Evolutionary conservation across 1,140 invertebrate genomes (phyloP).

Genomic region (Zophobas atratus): DNA sequence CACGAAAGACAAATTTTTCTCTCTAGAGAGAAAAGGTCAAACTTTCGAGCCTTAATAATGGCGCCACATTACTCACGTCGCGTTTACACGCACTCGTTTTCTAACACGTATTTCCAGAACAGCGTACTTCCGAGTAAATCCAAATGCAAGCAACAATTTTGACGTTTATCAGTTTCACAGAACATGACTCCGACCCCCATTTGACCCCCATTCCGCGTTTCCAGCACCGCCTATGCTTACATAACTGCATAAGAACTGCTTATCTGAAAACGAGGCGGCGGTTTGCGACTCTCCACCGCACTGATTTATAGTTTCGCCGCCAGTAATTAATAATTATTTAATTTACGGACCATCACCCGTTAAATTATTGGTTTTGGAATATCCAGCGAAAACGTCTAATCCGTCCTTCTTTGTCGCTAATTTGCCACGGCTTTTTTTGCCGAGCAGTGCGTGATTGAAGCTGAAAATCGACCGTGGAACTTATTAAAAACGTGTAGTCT

Average conservation of each 20-base stretch:
- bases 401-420: slow-evolving; percentile 17
- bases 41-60: too few relatives aligned
- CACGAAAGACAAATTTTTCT: too few relatives aligned
- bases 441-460: slow-evolving; percentile 4
- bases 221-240: background rate
- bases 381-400: slow-evolving; percentile 10
- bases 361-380: slow-evolving; percentile 31
- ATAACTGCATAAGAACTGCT: background rate
- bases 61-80: too few relatives aligned
- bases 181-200: too few relatives aligned
- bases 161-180: too few relatives aligned
- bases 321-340: slow-evolving; percentile 32
- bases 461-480: slow-evolving; percentile 20
- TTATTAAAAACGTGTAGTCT: slow-evolving; percentile 35
- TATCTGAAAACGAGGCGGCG: background rate
- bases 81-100: too few relatives aligned
- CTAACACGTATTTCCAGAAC: too few relatives aligned
- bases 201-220: too few relatives aligned
- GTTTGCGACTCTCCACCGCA: background rate
- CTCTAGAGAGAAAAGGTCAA: too few relatives aligned
- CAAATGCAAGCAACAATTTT: too few relatives aligned
- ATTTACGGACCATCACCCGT: slow-evolving; percentile 18
- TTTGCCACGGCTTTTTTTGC: slow-evolving; percentile 28
- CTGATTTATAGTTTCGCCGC: background rate
- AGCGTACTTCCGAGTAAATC: too few relatives aligned